Conservation (phyloP, 2,888 invertebrate species). For the Catocala sponsa region DNA sequence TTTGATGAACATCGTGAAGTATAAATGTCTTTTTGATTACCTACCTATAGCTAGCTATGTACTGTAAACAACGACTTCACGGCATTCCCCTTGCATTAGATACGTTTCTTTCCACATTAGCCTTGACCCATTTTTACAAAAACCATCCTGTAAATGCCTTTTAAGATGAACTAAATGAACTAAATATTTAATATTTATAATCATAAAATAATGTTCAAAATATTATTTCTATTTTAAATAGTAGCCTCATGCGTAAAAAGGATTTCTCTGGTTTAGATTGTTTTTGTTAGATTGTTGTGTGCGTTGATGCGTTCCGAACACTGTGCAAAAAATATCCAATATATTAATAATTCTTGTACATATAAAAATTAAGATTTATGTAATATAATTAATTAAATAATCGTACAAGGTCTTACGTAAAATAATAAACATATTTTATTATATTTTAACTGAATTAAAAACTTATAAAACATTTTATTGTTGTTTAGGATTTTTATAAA, state of each 20-base stretch:
- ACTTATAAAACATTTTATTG: no score
- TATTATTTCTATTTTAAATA: no score
- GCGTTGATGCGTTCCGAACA: constrained; percentile 1
- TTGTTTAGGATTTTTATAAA: no score
- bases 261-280: neutral
- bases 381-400: no score
- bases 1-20: neutral
- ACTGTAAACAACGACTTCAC: neutral
- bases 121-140: neutral
- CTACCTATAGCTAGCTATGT: neutral
- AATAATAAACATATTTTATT: no score
- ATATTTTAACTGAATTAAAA: no score
- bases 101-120: constrained; percentile 2
- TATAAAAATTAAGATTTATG: no score
- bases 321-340: neutral
- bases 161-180: neutral
- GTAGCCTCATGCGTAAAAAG: neutral
- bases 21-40: neutral
- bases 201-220: no score
- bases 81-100: constrained; percentile 2
- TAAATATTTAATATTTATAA: no score
- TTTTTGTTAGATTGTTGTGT: neutral
- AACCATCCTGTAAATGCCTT: neutral
- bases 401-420: no score
- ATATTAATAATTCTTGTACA: no score